These are phyloP conservation scores for Epinotia ramella DNA, from an alignment of 2,888 invertebrate species.

Conservation along the genomic window DNA sequence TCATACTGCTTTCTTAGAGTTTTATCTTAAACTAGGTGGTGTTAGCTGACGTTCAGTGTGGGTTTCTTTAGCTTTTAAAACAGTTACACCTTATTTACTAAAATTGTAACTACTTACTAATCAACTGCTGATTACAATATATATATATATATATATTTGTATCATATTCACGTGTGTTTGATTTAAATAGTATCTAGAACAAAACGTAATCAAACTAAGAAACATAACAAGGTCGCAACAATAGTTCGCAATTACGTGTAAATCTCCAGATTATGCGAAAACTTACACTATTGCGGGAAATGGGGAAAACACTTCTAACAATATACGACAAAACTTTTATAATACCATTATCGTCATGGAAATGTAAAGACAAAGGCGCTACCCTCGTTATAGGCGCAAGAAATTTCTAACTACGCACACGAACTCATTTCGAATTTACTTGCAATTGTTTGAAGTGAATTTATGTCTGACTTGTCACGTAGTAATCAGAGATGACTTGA, in stretches of 20 bases:
- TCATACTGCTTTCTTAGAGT: conserved; percentile 78
- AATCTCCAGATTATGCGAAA: conserved; percentile 42
- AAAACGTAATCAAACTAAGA: conserved; percentile 27
- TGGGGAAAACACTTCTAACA: conserved; percentile 36
- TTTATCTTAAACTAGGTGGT: conserved; percentile 77
- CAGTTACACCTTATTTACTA: background rate
- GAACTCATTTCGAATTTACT: conserved; percentile 41
- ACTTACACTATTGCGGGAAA: conserved; percentile 43
- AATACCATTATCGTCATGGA: conserved; percentile 42
- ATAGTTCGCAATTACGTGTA: conserved; percentile 39
- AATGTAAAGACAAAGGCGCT: conserved; percentile 35
- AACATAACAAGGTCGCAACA: conserved; percentile 19
- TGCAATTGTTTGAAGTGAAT: conserved; percentile 43
- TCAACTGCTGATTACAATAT: background rate
- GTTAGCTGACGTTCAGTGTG: conserved; percentile 66
- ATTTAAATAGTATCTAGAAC: background rate
- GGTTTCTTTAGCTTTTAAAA: conserved; percentile 56
- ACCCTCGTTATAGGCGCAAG: conserved; percentile 39
- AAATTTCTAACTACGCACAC: conserved; percentile 44
- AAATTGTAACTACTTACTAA: background rate
- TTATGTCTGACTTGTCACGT: conserved; percentile 43
- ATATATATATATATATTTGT: background rate
- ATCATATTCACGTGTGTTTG: background rate
- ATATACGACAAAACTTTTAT: conserved; percentile 41
- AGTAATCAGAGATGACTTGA: conserved; percentile 45